These are phyloP conservation scores for Miltochrista miniata DNA, from an alignment of 2,888 invertebrate genomes.

Conservation along the genomic window DNA sequence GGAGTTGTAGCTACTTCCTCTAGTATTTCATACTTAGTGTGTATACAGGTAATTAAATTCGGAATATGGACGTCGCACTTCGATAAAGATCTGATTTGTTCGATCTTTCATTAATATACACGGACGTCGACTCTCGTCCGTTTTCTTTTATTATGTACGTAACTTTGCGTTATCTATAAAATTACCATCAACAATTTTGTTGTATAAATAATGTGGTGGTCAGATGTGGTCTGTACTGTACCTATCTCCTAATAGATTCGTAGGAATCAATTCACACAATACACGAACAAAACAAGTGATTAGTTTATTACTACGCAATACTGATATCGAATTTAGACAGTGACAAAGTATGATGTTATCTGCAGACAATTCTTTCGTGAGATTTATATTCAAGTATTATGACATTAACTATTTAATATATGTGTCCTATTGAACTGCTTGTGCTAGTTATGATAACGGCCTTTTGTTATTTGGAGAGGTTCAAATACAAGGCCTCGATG, in stretches of 20 bases:
- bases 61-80: background rate
- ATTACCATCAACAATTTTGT: constrained; percentile 56
- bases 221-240: too few relatives aligned
- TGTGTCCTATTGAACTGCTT: too few relatives aligned
- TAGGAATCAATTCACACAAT: constrained; percentile 13
- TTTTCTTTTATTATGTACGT: constrained; percentile 60
- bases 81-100: constrained; percentile 23
- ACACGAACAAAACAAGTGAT: constrained; percentile 2
- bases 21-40: background rate
- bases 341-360: background rate
- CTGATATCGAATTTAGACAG: background rate
- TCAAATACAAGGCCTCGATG: too few relatives aligned
- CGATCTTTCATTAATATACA: constrained; percentile 54
- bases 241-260: constrained; percentile 16
- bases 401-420: too few relatives aligned
- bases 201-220: constrained; percentile 43
- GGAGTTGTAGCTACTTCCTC: background rate
- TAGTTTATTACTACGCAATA: constrained; percentile 1
- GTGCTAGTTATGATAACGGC: too few relatives aligned
- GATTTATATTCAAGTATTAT: background rate
- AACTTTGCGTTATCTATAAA: constrained; percentile 68
- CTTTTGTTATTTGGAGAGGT: too few relatives aligned
- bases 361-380: background rate
- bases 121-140: constrained; percentile 44
- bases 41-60: background rate